Percentiles rank a stretch among this genome's conserved stretches.
Evolutionary conservation across 2,888 invertebrate species (phyloP).

Genomic region (Morinoia aosen): DNA sequence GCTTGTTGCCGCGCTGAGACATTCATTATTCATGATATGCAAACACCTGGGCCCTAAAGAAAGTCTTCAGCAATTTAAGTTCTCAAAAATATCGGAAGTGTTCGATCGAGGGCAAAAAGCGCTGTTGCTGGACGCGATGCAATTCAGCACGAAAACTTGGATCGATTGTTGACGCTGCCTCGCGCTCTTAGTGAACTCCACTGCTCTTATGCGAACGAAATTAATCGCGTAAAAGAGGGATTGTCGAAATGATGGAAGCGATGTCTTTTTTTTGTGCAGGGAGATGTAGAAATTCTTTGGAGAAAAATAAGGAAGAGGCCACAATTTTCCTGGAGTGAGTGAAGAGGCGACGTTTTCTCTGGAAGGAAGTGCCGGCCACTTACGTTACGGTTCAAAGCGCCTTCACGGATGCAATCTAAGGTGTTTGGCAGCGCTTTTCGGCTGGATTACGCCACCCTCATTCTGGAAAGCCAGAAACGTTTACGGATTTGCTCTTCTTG

Average conservation of each 20-base stretch:
- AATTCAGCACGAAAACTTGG: neutral
- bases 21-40: slow-evolving; percentile 17
- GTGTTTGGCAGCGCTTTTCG: neutral
- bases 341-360: neutral
- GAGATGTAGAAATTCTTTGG: neutral
- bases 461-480: neutral
- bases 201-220: neutral
- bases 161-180: neutral
- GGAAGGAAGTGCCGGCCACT: neutral
- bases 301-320: neutral
- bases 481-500: neutral
- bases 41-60: neutral
- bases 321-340: neutral
- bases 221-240: neutral
- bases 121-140: slow-evolving; percentile 10
- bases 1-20: neutral
- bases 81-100: slow-evolving; percentile 3
- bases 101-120: neutral
- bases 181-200: neutral
- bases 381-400: neutral
- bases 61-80: neutral
- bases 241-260: neutral
- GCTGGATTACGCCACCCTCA: neutral
- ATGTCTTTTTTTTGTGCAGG: neutral
- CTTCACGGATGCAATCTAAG: neutral